These are phyloP conservation scores for Arothron firmamentum DNA, from an alignment of 2,113 vertebrate genomes.

Conservation along the genomic window DNA sequence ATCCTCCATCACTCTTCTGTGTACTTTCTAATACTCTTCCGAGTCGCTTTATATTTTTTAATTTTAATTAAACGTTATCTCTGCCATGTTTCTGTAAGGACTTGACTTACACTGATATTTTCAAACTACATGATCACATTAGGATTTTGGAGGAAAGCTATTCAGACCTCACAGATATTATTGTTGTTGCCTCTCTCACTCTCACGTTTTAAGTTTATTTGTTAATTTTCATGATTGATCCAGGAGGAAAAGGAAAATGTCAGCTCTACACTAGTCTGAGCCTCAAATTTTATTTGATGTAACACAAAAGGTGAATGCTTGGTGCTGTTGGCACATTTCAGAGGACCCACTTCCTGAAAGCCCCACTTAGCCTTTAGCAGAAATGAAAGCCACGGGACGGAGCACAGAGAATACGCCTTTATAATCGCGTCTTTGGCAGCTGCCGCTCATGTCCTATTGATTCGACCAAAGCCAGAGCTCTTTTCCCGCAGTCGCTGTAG, in stretches of 20 bases:
- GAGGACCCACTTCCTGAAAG: conserved; percentile 10
- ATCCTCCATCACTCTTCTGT: background rate
- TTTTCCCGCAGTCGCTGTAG: conserved; percentile 10
- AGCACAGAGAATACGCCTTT: conserved; percentile 2
- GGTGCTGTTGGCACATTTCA: conserved; percentile 1
- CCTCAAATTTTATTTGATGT: background rate
- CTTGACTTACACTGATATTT: too few relatives aligned
- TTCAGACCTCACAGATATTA: too few relatives aligned
- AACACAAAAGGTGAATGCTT: background rate
- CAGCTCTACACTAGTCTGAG: background rate
- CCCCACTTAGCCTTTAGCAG: conserved; percentile 3
- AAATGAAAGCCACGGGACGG: background rate
- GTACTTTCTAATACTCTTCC: background rate
- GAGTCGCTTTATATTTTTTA: conserved; percentile 5
- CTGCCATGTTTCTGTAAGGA: too few relatives aligned
- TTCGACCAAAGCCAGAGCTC: conserved; percentile 12
- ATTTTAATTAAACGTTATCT: too few relatives aligned
- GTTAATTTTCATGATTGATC: background rate
- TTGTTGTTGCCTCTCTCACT: too few relatives aligned
- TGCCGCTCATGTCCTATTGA: conserved; percentile 16
- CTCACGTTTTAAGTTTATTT: background rate
- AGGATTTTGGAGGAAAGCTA: conserved; percentile 9
- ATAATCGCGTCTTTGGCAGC: conserved; percentile 18
- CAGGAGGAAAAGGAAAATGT: background rate
- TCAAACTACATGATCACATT: background rate